phyloP scores from a whole-genome alignment of 2,113 vertebrate genomes.

The Pampusana beccarii region DNA sequence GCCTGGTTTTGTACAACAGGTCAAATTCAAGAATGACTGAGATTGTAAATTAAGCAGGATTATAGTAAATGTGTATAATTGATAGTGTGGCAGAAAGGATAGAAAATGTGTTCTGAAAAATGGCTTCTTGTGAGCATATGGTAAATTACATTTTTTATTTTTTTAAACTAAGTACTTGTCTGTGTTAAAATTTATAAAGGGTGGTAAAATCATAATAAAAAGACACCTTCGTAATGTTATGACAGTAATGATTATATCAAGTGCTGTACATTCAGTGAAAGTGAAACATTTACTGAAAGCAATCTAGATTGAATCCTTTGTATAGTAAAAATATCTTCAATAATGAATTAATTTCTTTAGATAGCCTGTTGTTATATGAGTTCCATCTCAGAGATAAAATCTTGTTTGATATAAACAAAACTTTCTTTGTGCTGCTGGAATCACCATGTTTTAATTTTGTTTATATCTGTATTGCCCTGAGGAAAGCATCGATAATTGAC shows the following conservation, averaged over 20 bases:
- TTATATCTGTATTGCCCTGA: neutral
- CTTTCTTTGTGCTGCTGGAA: neutral
- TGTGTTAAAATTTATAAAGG: neutral
- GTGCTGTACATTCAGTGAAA: neutral
- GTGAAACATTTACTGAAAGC: neutral
- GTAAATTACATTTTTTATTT: neutral
- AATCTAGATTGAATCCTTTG: neutral
- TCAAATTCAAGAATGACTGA: neutral
- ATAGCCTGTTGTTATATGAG: neutral
- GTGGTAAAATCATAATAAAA: neutral
- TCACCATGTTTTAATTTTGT: constrained; percentile 5
- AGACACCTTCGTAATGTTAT: neutral
- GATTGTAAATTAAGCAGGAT: neutral
- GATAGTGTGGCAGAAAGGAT: neutral
- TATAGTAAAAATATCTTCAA: neutral
- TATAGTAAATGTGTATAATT: neutral
- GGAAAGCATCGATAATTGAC: neutral
- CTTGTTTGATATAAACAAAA: neutral
- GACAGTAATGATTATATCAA: neutral
- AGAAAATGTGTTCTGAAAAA: neutral
- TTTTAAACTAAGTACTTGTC: neutral
- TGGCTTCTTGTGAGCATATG: neutral
- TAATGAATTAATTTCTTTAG: neutral
- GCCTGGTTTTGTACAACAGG: neutral
- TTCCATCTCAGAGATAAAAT: neutral